Conservation (phyloP, 2,888 invertebrate species). For the Gari tellinella region DNA sequence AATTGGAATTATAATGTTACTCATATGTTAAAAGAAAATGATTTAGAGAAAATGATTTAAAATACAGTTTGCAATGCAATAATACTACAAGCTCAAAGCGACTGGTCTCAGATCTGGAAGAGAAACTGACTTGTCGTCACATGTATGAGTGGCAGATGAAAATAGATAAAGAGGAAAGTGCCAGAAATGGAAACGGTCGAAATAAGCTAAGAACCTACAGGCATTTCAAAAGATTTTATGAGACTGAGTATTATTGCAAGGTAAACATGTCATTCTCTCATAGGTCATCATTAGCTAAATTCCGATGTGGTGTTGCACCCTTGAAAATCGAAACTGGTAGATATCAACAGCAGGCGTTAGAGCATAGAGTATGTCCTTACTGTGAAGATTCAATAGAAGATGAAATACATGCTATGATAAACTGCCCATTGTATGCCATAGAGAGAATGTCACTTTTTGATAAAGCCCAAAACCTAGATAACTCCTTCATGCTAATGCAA, state of each 20-base stretch:
- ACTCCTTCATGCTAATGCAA: neutral
- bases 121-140: too few relatives aligned
- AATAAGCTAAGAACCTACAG: conserved; percentile 6
- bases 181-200: neutral
- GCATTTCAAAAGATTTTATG: neutral
- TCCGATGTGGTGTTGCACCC: conserved; percentile 8
- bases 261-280: neutral
- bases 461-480: neutral
- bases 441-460: neutral
- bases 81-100: too few relatives aligned
- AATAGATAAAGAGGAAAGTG: neutral
- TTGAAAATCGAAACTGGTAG: conserved; percentile 6
- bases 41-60: too few relatives aligned
- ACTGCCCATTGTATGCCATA: neutral
- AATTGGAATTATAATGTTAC: too few relatives aligned
- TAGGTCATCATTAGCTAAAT: neutral
- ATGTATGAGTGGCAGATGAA: too few relatives aligned
- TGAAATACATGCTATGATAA: conserved; percentile 2
- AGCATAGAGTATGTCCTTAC: conserved; percentile 4
- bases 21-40: too few relatives aligned
- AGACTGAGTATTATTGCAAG: conserved; percentile 3
- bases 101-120: too few relatives aligned
- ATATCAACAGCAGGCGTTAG: conserved; percentile 1
- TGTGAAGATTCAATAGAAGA: conserved; percentile 5
- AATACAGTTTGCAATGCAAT: too few relatives aligned